Percentiles rank a stretch among this genome's conserved stretches.
phyloP scores from a whole-genome alignment of 92 coral and sea anemone genomes.

The Diadumene lineata region DNA sequence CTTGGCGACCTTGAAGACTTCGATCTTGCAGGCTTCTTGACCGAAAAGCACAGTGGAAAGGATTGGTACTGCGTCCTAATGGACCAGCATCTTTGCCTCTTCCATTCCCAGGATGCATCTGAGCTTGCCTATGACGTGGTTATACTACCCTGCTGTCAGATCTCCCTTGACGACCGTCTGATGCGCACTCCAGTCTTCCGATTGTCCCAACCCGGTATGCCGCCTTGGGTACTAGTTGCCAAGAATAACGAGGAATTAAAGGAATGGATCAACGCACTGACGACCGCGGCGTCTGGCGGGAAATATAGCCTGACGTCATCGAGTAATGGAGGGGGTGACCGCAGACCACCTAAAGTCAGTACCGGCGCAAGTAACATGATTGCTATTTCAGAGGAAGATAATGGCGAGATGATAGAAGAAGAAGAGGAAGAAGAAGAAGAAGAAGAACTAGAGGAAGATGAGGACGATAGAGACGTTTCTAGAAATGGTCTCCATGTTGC shows the following conservation, averaged over 20 bases:
- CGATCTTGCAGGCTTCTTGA: slow-evolving; percentile 85
- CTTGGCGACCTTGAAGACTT: slow-evolving; percentile 80
- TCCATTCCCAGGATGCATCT: slow-evolving; percentile 88
- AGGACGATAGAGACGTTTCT: slow-evolving; percentile 2
- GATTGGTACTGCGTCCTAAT: slow-evolving; percentile 96
- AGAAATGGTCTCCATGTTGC: too few species aligned
- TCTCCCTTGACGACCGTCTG: slow-evolving; percentile 90
- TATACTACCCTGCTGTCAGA: slow-evolving; percentile 95
- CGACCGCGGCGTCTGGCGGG: slow-evolving; percentile 91
- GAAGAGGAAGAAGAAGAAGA: slow-evolving; percentile 14
- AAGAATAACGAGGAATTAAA: slow-evolving; percentile 79
- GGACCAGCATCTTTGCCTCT: slow-evolving; percentile 95
- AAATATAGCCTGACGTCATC: slow-evolving; percentile 49
- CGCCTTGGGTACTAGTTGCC: slow-evolving; percentile 96
- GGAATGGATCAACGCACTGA: slow-evolving; percentile 95
- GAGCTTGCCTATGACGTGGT: slow-evolving; percentile 98
- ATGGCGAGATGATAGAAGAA: slow-evolving; percentile 40
- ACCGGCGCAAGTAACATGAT: slow-evolving; percentile 61
- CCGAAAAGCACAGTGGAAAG: slow-evolving; percentile 89
- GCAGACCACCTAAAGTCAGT: slow-evolving; percentile 31
- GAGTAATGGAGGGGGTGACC: slow-evolving; percentile 31
- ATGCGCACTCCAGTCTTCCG: slow-evolving; percentile 97
- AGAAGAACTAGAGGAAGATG: neutral
- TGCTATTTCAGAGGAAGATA: slow-evolving; percentile 77
- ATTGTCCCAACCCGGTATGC: slow-evolving; percentile 86